These are phyloP conservation scores for Bolborhynchus lineola DNA, from an alignment of 2,113 vertebrate species.

Conservation along the genomic window DNA sequence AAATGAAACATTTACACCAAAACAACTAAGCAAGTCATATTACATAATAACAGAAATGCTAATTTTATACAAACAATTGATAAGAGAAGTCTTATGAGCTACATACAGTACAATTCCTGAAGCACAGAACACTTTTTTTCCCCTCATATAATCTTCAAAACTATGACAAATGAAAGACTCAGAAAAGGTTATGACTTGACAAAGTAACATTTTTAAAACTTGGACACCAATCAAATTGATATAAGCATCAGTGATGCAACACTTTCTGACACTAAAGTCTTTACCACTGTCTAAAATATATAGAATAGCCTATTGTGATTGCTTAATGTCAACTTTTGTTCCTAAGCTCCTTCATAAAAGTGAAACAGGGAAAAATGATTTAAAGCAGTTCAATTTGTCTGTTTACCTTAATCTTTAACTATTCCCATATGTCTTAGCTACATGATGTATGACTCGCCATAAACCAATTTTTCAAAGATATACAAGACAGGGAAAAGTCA, in stretches of 20 bases:
- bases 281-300: conserved; percentile 83
- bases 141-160: conserved; percentile 77
- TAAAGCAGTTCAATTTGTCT: conserved; percentile 85
- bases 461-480: conserved; percentile 84
- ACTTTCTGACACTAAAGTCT: conserved; percentile 84
- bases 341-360: conserved; percentile 82
- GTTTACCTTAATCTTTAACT: conserved; percentile 85
- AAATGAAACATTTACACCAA: conserved; percentile 49
- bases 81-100: conserved; percentile 72
- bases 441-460: conserved; percentile 81
- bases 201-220: conserved; percentile 83
- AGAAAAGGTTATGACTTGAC: conserved; percentile 84
- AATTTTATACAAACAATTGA: conserved; percentile 73
- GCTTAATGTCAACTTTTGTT: conserved; percentile 82
- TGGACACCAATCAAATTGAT: conserved; percentile 86
- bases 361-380: conserved; percentile 81
- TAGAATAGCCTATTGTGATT: conserved; percentile 77
- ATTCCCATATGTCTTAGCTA: conserved; percentile 81
- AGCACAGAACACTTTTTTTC: conserved; percentile 71
- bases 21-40: conserved; percentile 48
- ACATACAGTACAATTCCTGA: conserved; percentile 71
- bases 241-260: conserved; percentile 78
- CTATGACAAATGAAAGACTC: conserved; percentile 87
- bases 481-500: conserved; percentile 78
- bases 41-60: conserved; percentile 50